Percentiles rank a stretch among this genome's conserved stretches.
Conservation (phyloP, 1,140 invertebrate species). For the Galleria mellonella region DNA sequence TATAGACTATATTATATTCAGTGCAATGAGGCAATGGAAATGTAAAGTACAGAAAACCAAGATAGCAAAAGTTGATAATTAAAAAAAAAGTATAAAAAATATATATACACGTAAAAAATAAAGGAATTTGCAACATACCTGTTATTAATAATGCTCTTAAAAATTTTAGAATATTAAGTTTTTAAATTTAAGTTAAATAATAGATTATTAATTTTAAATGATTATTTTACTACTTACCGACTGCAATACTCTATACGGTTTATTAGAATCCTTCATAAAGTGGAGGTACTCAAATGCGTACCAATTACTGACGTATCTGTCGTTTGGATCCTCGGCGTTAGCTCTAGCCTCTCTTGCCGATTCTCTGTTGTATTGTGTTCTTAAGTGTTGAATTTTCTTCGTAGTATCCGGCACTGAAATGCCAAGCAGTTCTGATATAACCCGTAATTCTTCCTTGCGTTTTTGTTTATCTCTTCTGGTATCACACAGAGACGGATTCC, state of each 20-base stretch:
- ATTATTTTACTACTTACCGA: slow-evolving; percentile 29
- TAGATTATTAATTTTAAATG: too few relatives aligned
- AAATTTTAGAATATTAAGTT: too few relatives aligned
- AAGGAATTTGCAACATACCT: too few relatives aligned
- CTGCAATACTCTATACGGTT: slow-evolving; percentile 52
- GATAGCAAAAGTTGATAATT: too few relatives aligned
- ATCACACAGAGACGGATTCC: slow-evolving; percentile 59
- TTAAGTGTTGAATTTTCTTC: slow-evolving; percentile 64
- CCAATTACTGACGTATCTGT: slow-evolving; percentile 65
- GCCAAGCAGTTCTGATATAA: slow-evolving; percentile 46
- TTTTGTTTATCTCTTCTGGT: slow-evolving; percentile 61
- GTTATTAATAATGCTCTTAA: too few relatives aligned
- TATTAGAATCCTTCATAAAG: slow-evolving; percentile 63
- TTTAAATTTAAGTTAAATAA: too few relatives aligned
- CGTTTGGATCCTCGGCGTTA: slow-evolving; percentile 47
- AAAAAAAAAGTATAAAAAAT: too few relatives aligned
- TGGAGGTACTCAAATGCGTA: slow-evolving; percentile 65
- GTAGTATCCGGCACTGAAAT: slow-evolving; percentile 55
- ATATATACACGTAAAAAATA: too few relatives aligned
- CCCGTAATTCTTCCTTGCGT: slow-evolving; percentile 53
- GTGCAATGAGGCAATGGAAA: too few relatives aligned
- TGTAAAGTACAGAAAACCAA: too few relatives aligned
- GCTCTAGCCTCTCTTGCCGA: slow-evolving; percentile 47
- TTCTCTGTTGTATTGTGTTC: slow-evolving; percentile 65
- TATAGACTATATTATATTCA: too few relatives aligned